These are phyloP conservation scores for Stenodema calcarata DNA, from an alignment of 2,888 invertebrate genomes.

Conservation along the genomic window DNA sequence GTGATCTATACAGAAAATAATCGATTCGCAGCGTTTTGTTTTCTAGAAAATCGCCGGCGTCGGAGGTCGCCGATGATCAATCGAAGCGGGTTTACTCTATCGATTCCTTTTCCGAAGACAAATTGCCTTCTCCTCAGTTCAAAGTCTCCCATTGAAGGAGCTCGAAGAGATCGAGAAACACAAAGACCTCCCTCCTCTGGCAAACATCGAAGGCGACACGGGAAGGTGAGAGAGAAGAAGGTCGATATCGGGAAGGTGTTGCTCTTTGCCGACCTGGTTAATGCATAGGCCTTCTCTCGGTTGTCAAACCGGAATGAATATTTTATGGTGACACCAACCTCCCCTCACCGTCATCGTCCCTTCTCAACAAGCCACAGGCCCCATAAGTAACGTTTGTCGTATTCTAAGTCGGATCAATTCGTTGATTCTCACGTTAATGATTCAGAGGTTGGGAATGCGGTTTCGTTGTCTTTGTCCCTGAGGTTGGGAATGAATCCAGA, in stretches of 20 bases:
- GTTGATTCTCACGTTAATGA: slow-evolving; percentile 9
- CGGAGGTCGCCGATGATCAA: too few species aligned
- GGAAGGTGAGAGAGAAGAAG: neutral
- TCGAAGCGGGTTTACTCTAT: neutral
- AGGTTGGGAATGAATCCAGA: neutral
- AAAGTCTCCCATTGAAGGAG: neutral
- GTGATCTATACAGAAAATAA: too few species aligned
- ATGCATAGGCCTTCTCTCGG: neutral
- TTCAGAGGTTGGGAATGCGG: neutral
- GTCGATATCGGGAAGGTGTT: slow-evolving; percentile 15
- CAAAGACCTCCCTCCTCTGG: neutral
- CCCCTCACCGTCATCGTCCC: neutral
- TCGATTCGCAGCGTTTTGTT: too few species aligned
- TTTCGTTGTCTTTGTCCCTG: neutral
- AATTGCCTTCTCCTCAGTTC: neutral
- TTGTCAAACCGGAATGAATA: slow-evolving; percentile 7
- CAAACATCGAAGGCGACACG: neutral
- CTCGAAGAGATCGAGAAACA: neutral
- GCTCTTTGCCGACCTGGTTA: slow-evolving; percentile 5
- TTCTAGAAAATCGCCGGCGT: too few species aligned
- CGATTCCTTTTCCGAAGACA: neutral
- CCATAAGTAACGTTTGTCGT: neutral
- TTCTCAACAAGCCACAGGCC: neutral
- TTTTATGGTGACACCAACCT: neutral
- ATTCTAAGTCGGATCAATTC: slow-evolving; percentile 2